Conservation (phyloP, 2,113 vertebrate genomes). For the Gracilinanus agilis region DNA sequence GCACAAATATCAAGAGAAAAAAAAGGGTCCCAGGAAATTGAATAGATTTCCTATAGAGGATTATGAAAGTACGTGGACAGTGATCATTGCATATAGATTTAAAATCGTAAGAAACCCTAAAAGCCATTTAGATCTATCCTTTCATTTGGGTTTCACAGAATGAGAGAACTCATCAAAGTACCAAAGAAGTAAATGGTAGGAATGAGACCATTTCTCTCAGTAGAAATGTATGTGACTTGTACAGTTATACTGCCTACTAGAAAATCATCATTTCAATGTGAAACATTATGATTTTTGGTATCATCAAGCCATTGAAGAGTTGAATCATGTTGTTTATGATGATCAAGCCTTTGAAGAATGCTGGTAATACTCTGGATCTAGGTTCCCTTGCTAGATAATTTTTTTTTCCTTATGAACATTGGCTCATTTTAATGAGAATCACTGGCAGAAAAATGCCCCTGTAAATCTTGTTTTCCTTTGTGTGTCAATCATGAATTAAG, state of each 20-base stretch:
- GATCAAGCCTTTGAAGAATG: slow-evolving; percentile 2
- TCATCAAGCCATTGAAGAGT: not conserved
- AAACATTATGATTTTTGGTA: not conserved
- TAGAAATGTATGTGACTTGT: not conserved
- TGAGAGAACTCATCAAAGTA: not conserved
- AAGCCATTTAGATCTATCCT: not conserved
- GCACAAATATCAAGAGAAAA: not conserved
- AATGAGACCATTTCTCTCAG: not conserved
- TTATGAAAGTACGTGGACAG: not conserved
- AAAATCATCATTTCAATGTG: not conserved
- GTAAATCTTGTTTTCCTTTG: slow-evolving; percentile 66
- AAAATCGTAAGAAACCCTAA: not conserved
- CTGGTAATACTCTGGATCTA: not conserved
- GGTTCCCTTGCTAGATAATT: not conserved
- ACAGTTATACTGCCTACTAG: not conserved
- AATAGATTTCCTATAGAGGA: not conserved
- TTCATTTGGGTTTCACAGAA: not conserved
- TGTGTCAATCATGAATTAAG: slow-evolving; percentile 69
- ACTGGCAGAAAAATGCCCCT: slow-evolving; percentile 42
- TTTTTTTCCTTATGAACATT: not conserved
- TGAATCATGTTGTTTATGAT: not conserved
- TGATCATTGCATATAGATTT: not conserved
- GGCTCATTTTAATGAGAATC: slow-evolving; percentile 24
- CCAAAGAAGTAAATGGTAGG: not conserved
- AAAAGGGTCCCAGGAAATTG: not conserved